Percentiles rank a stretch among this genome's conserved stretches.
These are phyloP conservation scores for Aeoliscus strigatus DNA, from an alignment of 2,797 vertebrate genomes.

Conservation along the genomic window DNA sequence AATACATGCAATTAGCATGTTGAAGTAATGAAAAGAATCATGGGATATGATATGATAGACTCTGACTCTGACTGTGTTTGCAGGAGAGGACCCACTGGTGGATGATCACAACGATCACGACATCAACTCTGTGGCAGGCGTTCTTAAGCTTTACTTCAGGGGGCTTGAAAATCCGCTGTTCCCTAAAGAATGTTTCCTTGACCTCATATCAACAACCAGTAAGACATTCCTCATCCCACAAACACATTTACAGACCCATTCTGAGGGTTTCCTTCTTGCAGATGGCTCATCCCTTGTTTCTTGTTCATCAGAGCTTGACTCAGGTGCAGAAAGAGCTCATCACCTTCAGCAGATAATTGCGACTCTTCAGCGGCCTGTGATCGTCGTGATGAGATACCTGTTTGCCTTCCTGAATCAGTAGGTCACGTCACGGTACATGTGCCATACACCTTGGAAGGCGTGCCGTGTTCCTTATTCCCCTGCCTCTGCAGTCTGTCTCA, in stretches of 20 bases:
- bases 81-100: slow-evolving; percentile 70
- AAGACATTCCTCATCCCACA: slow-evolving; percentile 46
- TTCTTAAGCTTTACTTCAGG: slow-evolving; percentile 98
- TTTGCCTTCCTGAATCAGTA: slow-evolving; percentile 98
- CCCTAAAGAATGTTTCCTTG: slow-evolving; percentile 96
- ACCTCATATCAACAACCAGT: slow-evolving; percentile 79
- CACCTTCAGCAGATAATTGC: slow-evolving; percentile 91
- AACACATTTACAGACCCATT: slow-evolving; percentile 3
- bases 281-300: too few species aligned
- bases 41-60: not conserved
- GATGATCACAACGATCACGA: slow-evolving; percentile 76
- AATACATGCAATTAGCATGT: slow-evolving; percentile 10
- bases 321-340: slow-evolving; percentile 85
- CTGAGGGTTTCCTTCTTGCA: not conserved
- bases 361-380: slow-evolving; percentile 86
- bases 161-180: slow-evolving; percentile 97
- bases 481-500: slow-evolving; percentile 84
- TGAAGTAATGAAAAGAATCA: too few species aligned
- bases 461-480: slow-evolving; percentile 1
- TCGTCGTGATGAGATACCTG: slow-evolving; percentile 98
- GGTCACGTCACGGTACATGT: slow-evolving; percentile 63
- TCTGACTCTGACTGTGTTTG: slow-evolving; percentile 18
- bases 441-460: too few species aligned
- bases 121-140: slow-evolving; percentile 97
- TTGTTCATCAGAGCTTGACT: slow-evolving; percentile 84